Evolutionary conservation across 2,888 invertebrate genomes (phyloP).

Genomic region (Drosophila neonasuta): DNA sequence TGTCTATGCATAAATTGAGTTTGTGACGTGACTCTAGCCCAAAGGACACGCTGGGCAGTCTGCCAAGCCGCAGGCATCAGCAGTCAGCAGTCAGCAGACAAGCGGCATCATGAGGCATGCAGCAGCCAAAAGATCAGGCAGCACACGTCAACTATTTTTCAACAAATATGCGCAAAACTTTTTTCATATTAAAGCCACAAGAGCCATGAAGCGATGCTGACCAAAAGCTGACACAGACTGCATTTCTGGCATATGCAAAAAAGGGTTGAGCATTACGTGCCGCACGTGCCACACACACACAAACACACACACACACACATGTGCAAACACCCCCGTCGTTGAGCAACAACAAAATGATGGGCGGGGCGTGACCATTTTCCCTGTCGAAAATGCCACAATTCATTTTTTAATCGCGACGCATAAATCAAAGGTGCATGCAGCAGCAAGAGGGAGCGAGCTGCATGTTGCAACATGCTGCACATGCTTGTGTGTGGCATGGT

Average conservation of each 20-base stretch:
- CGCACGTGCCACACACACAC: slow-evolving; percentile 60
- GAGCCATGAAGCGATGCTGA: slow-evolving; percentile 32
- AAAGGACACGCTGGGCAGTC: slow-evolving; percentile 31
- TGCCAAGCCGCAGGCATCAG: slow-evolving; percentile 46
- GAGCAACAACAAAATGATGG: slow-evolving; percentile 38
- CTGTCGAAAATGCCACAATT: slow-evolving; percentile 73
- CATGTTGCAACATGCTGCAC: not conserved
- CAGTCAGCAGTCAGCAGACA: slow-evolving; percentile 15
- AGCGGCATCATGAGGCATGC: slow-evolving; percentile 3
- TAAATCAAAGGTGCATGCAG: slow-evolving; percentile 66
- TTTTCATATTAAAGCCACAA: slow-evolving; percentile 61
- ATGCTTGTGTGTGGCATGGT: slow-evolving; percentile 12
- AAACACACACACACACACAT: slow-evolving; percentile 10
- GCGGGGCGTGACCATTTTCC: slow-evolving; percentile 48
- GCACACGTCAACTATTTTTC: slow-evolving; percentile 62
- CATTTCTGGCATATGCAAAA: slow-evolving; percentile 70
- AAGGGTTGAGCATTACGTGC: slow-evolving; percentile 58
- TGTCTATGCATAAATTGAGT: slow-evolving; percentile 54
- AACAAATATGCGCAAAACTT: slow-evolving; percentile 61
- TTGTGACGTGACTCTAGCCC: slow-evolving; percentile 39
- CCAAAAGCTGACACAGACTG: slow-evolving; percentile 52
- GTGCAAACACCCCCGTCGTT: not conserved
- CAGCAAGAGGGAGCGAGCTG: not conserved
- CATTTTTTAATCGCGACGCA: slow-evolving; percentile 76
- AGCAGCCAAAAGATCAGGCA: slow-evolving; percentile 9